Evolutionary conservation across 1,140 invertebrate species (phyloP), one percentile per base, ranked within the genome.

Genomic region (Brachionus sp.): DNA sequence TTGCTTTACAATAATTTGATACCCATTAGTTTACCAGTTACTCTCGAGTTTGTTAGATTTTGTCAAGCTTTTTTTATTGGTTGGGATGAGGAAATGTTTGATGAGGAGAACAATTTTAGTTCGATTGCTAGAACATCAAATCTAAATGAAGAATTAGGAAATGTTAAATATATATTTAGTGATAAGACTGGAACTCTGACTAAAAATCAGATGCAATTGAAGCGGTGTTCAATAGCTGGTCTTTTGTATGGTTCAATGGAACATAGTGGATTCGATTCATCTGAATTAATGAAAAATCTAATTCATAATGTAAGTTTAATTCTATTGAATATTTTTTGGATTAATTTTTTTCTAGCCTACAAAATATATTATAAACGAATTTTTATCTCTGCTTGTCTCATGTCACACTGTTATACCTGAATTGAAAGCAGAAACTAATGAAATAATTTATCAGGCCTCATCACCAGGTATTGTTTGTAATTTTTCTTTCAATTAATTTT

Each of bases 1-100:
- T 98, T 99, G 90, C 91, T 99, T 66, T 99, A 97, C 91, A 99
- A 99, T 90, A 99, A 99, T 91, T 91, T 99, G 78, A 98, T 99
- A 88, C 98, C 98, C 23, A 99, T 99, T 89, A 98, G 96, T 73
- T 90, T 99, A 83, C 97, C 98, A 93, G 97, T 99, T 23, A 98
- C 98, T 0, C 91, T 99, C 64, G 98, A 99, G 91, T 92, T 99
- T 75, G 97, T 99, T n/a, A 92, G 97, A 85, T 98, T 97, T 90
- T 92, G 95, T 85, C 92, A 97, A 91, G 88, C 88, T 39, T 88
- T 89, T 84, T 90, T 88, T 84, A 89, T 90, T 42, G 88, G 89
- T 84, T 89, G 89, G 88, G 70, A 75, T 39, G 42, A 75, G n/a
- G 70, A 75, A 25, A 75, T 75, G 70, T 75, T 98, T 89, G 93